Percentiles rank a stretch among this genome's conserved stretches.
phyloP scores from a whole-genome alignment of 2,888 invertebrate species.

The Platerodrilus igneus region DNA sequence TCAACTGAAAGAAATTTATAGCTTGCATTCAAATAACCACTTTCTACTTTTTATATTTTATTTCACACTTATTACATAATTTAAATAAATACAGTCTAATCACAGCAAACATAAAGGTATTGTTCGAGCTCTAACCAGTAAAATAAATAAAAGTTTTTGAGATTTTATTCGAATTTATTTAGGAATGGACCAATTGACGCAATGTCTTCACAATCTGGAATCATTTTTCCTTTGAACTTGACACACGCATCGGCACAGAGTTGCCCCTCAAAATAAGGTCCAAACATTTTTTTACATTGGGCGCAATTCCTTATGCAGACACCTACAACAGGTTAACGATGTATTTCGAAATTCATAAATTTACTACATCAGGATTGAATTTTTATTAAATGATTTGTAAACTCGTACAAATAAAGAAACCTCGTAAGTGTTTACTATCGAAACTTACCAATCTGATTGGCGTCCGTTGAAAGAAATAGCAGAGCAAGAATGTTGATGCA shows the following conservation, averaged over 20 bases:
- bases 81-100: not conserved
- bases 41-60: not conserved
- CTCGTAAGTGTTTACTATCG: too few relatives aligned
- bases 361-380: constrained; percentile 2
- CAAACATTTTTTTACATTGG: constrained; percentile 85
- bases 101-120: too few relatives aligned
- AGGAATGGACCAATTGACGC: constrained; percentile 76
- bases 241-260: constrained; percentile 81
- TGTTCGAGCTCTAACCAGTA: too few relatives aligned
- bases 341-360: constrained; percentile 1
- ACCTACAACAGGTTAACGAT: constrained; percentile 47
- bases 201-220: constrained; percentile 81
- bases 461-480: constrained; percentile 9
- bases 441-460: constrained; percentile 20
- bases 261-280: constrained; percentile 80
- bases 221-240: constrained; percentile 75
- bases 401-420: too few relatives aligned
- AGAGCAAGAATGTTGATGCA: constrained; percentile 9
- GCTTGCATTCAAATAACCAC: too few relatives aligned
- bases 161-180: constrained; percentile 47
- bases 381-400: constrained; percentile 1
- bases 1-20: too few relatives aligned
- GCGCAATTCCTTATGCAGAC: constrained; percentile 83
- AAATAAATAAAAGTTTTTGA: too few relatives aligned
- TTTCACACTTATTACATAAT: not conserved